These are phyloP conservation scores for Nyctibius grandis DNA, from an alignment of 2,797 vertebrate species.

Conservation along the genomic window DNA sequence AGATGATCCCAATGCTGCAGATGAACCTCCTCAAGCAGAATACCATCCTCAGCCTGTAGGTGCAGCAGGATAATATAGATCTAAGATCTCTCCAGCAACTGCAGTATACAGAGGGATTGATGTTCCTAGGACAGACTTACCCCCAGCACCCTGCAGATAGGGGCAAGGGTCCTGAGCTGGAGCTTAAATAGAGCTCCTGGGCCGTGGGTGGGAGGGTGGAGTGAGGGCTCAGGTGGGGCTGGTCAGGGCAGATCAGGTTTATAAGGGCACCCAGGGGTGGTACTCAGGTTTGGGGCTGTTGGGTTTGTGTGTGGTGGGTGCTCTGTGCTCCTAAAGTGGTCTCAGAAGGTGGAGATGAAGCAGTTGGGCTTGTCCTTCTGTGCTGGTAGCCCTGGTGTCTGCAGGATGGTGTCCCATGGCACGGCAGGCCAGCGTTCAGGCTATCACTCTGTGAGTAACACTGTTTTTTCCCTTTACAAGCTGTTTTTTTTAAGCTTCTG, in stretches of 20 bases:
- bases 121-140: fast-evolving
- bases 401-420: fast-evolving
- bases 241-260: not conserved
- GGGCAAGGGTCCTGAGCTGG: no score
- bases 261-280: no score
- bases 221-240: no score
- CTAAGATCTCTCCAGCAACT: fast-evolving
- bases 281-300: no score
- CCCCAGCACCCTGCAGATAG: no score
- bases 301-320: fast-evolving
- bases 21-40: not conserved
- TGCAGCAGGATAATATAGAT: fast-evolving
- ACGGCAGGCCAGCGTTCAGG: fast-evolving
- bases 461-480: not conserved
- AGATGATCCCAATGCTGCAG: fast-evolving
- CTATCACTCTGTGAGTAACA: fast-evolving
- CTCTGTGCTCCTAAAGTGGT: fast-evolving
- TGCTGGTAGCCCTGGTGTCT: fast-evolving
- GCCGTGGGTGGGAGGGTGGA: not conserved
- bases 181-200: not conserved
- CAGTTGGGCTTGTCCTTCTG: fast-evolving
- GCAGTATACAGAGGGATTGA: fast-evolving
- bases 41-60: fast-evolving
- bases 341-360: fast-evolving
- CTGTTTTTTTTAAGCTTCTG: not conserved